Percentiles rank a stretch among this genome's conserved stretches.
phyloP scores from a whole-genome alignment of 2,113 vertebrate species.

The Sebastes fasciatus region DNA sequence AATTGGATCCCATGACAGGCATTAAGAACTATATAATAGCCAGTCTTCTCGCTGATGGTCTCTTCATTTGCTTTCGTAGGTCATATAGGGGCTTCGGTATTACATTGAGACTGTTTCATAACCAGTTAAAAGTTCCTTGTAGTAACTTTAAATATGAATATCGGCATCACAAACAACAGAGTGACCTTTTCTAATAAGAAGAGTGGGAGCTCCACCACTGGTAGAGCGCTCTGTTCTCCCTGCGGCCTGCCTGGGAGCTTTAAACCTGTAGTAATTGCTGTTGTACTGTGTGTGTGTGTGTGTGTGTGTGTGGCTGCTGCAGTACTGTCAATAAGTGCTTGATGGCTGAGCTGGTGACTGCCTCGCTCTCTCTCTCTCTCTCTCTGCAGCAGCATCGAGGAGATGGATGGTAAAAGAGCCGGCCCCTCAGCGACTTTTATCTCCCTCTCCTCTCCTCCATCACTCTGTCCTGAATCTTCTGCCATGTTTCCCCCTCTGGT shows the following conservation, averaged over 20 bases:
- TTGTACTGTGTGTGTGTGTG: slow-evolving; percentile 4
- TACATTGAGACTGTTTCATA: too few relatives aligned
- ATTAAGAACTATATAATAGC: too few relatives aligned
- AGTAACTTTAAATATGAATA: not conserved
- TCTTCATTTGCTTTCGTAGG: too few relatives aligned
- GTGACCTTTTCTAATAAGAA: not conserved
- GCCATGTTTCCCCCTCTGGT: slow-evolving; percentile 32
- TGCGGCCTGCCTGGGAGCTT: slow-evolving; percentile 25
- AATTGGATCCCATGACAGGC: too few relatives aligned
- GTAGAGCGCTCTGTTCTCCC: not conserved
- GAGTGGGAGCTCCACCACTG: not conserved
- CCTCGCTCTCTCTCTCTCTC: slow-evolving; percentile 24
- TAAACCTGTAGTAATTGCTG: slow-evolving; percentile 60
- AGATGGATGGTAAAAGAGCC: slow-evolving; percentile 50
- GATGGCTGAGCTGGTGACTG: slow-evolving; percentile 49
- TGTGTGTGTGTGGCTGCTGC: slow-evolving; percentile 63
- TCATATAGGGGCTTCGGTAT: too few relatives aligned
- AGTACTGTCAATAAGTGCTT: slow-evolving; percentile 76
- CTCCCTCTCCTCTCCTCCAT: slow-evolving; percentile 43
- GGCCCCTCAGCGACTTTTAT: slow-evolving; percentile 56
- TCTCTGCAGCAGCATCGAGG: slow-evolving; percentile 49
- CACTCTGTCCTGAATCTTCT: slow-evolving; percentile 31
- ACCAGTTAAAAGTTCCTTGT: too few relatives aligned
- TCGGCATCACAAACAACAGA: not conserved
- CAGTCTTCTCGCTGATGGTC: too few relatives aligned